phyloP scores from a whole-genome alignment of 92 coral and sea anemone species.

The Porites divaricata region DNA sequence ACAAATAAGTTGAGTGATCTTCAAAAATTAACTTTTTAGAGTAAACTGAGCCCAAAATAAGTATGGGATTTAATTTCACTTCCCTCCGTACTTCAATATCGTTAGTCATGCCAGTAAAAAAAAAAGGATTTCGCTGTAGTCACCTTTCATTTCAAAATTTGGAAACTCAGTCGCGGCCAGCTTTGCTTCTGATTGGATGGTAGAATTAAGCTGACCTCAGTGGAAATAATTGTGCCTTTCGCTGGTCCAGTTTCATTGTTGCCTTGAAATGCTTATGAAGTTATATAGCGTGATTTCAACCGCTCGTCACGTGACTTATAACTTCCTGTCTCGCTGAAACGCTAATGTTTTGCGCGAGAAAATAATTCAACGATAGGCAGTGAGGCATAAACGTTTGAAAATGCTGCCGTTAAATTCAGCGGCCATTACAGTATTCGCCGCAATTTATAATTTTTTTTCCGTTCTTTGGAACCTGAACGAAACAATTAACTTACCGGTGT shows the following conservation, averaged over 20 bases:
- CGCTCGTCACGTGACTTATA: constrained; percentile 21
- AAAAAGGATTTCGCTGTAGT: no score
- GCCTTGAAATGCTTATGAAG: background rate
- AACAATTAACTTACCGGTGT: background rate
- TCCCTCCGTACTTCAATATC: no score
- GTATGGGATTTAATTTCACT: no score
- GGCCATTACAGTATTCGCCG: background rate
- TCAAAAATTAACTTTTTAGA: no score
- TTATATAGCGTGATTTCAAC: constrained; percentile 17
- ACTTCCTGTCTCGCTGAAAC: constrained; percentile 51
- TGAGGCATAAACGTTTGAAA: constrained; percentile 11
- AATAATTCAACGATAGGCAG: background rate
- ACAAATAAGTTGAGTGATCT: no score
- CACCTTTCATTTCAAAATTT: background rate
- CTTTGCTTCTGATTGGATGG: background rate
- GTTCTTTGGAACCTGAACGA: background rate
- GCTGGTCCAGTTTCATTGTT: no score
- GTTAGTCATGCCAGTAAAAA: no score
- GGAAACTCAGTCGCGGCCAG: background rate
- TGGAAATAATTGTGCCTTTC: background rate
- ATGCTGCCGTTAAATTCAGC: background rate
- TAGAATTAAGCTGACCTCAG: background rate
- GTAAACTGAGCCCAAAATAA: no score
- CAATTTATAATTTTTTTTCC: background rate
- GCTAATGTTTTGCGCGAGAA: background rate